Conservation (phyloP, 2,888 invertebrate genomes). For the Temnothorax ravouxi region DNA sequence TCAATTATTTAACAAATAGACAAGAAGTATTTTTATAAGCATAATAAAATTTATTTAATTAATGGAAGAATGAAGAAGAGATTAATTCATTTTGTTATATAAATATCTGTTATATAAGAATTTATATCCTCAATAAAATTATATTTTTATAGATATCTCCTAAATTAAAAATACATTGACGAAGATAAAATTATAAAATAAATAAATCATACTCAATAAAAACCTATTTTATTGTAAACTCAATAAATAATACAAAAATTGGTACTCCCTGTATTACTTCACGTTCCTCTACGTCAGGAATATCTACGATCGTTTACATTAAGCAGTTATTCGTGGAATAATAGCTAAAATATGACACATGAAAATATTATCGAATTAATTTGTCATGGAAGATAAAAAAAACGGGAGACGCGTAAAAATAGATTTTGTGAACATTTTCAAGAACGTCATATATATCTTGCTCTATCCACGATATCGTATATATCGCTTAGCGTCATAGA, state of each 20-base stretch:
- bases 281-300: conserved; percentile 10
- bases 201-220: conserved; percentile 1
- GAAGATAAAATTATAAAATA: neutral
- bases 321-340: neutral
- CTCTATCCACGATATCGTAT: neutral
- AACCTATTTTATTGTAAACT: conserved; percentile 20
- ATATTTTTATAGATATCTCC: neutral
- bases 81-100: neutral
- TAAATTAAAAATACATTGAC: neutral
- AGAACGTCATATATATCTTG: neutral
- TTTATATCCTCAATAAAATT: neutral
- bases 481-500: neutral
- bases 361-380: neutral
- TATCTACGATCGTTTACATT: neutral
- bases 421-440: neutral
- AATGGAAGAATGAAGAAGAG: neutral
- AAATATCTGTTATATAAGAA: conserved; percentile 1
- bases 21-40: neutral
- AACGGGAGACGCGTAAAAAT: neutral
- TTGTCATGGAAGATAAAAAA: conserved; percentile 16
- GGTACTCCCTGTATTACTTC: neutral
- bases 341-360: neutral
- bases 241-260: conserved; percentile 35
- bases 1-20: neutral
- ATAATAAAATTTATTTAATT: conserved; percentile 16